A percentile compares a stretch with the other conserved stretches of the same genome.
phyloP scores from a whole-genome alignment of 2,888 invertebrate genomes.

The Ypsolopha scabrella region DNA sequence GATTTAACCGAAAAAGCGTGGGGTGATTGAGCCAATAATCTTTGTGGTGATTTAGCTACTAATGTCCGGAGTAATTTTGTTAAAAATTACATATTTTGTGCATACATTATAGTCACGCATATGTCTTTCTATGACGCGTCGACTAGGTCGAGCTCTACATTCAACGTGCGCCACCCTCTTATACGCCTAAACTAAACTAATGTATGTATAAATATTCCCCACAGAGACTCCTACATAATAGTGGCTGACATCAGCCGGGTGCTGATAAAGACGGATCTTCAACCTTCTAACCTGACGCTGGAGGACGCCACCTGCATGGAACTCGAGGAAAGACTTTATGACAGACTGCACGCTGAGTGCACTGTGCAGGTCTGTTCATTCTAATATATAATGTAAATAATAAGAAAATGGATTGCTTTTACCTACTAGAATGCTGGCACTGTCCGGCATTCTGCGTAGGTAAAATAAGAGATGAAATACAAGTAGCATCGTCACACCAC shows the following conservation, averaged over 20 bases:
- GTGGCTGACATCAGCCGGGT: slow-evolving; percentile 80
- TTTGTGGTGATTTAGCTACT: too few species aligned
- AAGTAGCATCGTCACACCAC: too few species aligned
- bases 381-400: too few species aligned
- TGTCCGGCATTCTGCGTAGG: too few species aligned
- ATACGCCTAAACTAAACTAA: not conserved
- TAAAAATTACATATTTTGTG: too few species aligned
- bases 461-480: too few species aligned
- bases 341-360: slow-evolving; percentile 78
- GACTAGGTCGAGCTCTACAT: not conserved
- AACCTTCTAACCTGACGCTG: slow-evolving; percentile 73
- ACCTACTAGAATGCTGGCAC: not conserved
- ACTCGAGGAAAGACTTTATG: slow-evolving; percentile 83
- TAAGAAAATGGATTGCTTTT: too few species aligned
- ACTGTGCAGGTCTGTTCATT: slow-evolving; percentile 71
- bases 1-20: not conserved
- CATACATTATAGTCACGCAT: too few species aligned
- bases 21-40: too few species aligned
- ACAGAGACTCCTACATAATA: slow-evolving; percentile 76
- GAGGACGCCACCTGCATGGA: slow-evolving; percentile 87
- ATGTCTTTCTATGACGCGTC: too few species aligned
- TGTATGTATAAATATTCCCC: not conserved
- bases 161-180: not conserved
- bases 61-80: too few species aligned
- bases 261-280: slow-evolving; percentile 78